Base-by-base conservation (phyloP, 2,113 vertebrate genomes). In the Xiphorhynchus elegans region DNA sequence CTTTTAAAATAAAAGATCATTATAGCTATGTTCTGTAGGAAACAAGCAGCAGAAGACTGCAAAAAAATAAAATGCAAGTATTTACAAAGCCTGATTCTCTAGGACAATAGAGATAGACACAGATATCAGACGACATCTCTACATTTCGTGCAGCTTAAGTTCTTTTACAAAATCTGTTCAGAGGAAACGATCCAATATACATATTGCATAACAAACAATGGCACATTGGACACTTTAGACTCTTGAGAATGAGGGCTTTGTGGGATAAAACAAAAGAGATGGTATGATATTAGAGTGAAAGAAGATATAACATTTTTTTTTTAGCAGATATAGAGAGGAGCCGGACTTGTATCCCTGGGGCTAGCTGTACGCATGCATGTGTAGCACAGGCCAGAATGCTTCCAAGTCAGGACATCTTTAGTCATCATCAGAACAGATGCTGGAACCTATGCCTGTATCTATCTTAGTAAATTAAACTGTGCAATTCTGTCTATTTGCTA, bases 401-500 rank as follows among this genome's bases (percentile, higher is more conserved):
- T 84, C 19, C 6, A 89, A 64, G 44, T 64, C 52, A 49, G 25
- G 24, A 53, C 17, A 26, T 49, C n/a, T 91, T 79, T 63, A 70
- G n/a, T 67, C 68, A 76, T 81, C 47, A 73, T 15, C 42, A 62
- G 56, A 86, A 67, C 52, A 95, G 80, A 69, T 63, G 53, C 49
- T 50, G 46, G 75, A 74, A 82, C 35, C 23, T 66, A 62, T 79
- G 12, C 13, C n/a, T 63, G 1, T 69, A 66, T 62, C 37, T 66
- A 1, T 47, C 42, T 56, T 35, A 72, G n/a, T 72, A 89, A 83
- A 89, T 68, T 53, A 59, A 83, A 53, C n/a, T 40, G 4, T 86
- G 42, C 11, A 79, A 39, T 72, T 24, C 10, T 64, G n/a, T 64
- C 44, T 62, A 39, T 75, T 75, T 79, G 26, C 62, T 67, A 82